Evolutionary conservation across 2,797 vertebrate species (phyloP).

Genomic region (Malurus splendens): DNA sequence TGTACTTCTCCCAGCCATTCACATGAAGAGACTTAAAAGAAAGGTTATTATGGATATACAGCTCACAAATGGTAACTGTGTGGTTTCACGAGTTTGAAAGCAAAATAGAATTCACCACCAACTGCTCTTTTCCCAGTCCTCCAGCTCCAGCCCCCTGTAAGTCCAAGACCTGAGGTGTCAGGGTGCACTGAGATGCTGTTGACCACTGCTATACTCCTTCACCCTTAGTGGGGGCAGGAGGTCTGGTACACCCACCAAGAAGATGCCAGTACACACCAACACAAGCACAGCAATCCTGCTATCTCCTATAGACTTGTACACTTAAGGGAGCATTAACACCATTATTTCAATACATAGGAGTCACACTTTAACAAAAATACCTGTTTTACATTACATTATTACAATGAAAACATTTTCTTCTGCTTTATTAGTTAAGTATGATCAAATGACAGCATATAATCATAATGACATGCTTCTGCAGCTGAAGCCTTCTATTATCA

Average conservation of each 20-base stretch:
- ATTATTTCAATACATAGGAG: neutral
- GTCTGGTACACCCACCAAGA: neutral
- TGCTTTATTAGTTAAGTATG: conserved; percentile 15
- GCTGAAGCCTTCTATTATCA: conserved; percentile 32
- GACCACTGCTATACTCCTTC: neutral
- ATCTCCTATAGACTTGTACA: neutral
- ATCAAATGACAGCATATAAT: conserved; percentile 56
- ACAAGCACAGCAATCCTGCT: neutral
- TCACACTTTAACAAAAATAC: neutral
- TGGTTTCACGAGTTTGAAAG: neutral
- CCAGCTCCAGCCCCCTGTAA: neutral
- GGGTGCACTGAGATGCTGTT: neutral
- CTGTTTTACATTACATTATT: neutral
- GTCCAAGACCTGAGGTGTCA: neutral
- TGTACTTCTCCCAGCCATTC: neutral
- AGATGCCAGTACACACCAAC: neutral
- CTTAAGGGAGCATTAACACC: neutral
- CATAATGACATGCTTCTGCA: conserved; percentile 19
- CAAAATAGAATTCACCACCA: neutral
- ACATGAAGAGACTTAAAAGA: neutral
- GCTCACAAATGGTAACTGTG: neutral
- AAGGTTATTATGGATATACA: neutral
- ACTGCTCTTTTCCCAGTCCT: neutral
- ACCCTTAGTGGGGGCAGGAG: neutral
- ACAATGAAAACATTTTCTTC: neutral